Percentiles rank a stretch among this genome's conserved stretches.
phyloP scores from a whole-genome alignment of 2,113 vertebrate genomes.

The Tragelaphus scriptus region DNA sequence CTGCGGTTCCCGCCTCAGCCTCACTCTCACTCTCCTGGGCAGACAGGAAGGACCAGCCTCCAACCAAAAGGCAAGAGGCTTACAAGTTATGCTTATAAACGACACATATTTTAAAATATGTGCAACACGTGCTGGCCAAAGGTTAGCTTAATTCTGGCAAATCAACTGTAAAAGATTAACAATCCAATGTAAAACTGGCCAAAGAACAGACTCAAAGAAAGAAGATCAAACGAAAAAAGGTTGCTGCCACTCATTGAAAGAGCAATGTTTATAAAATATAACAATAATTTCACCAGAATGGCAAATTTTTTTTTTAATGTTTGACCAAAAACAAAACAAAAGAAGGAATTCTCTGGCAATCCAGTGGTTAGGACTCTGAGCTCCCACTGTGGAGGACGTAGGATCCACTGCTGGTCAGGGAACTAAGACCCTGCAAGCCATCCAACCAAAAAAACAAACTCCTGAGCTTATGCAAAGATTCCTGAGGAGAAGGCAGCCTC shows the following conservation, averaged over 20 bases:
- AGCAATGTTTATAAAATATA: background rate
- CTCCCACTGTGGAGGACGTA: background rate
- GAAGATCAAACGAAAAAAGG: background rate
- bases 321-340: background rate
- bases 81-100: background rate
- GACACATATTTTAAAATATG: background rate
- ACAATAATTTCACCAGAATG: background rate
- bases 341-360: background rate
- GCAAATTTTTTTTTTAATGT: background rate
- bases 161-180: background rate
- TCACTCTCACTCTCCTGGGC: background rate
- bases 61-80: background rate
- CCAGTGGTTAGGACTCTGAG: background rate
- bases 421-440: background rate
- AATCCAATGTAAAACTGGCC: background rate
- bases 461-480: background rate
- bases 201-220: conserved; percentile 2
- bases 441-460: background rate
- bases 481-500: background rate
- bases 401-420: background rate
- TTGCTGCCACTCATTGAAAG: background rate
- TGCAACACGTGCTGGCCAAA: background rate
- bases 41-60: background rate
- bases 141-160: background rate
- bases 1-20: fast-evolving